Evolutionary conservation across 2,888 invertebrate species (phyloP).

Genomic region (Cryptophagus acutangulus): DNA sequence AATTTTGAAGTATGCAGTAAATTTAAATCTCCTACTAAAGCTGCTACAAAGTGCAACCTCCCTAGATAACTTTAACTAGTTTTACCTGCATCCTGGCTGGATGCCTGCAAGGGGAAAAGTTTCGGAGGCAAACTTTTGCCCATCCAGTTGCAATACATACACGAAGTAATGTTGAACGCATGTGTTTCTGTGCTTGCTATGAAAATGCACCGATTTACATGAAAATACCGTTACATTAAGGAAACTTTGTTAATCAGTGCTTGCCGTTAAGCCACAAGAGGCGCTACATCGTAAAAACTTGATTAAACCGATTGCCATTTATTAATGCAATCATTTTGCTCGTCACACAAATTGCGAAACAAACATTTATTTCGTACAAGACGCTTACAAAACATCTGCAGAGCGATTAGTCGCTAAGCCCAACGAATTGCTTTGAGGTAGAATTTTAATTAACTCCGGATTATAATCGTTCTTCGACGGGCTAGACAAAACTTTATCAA

Average conservation of each 20-base stretch:
- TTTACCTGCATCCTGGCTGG: conserved; percentile 7
- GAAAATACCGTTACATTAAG: conserved; percentile 29
- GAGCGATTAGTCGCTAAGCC: too few species aligned
- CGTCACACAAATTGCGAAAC: too few species aligned
- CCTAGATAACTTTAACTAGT: conserved; percentile 8
- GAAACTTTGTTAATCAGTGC: conserved; percentile 35
- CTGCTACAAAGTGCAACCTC: conserved; percentile 8
- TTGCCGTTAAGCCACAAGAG: conserved; percentile 16
- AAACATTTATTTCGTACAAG: conserved; percentile 19
- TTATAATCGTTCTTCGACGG: conserved; percentile 21
- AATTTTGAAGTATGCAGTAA: conserved; percentile 9
- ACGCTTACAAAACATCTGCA: neutral
- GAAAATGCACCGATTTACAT: conserved; percentile 35
- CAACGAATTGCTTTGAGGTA: too few species aligned
- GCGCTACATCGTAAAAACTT: conserved; percentile 10
- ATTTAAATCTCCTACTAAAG: conserved; percentile 8
- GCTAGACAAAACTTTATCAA: conserved; percentile 72
- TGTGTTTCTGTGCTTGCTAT: conserved; percentile 24
- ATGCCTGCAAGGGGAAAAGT: neutral
- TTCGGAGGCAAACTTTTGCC: conserved; percentile 1
- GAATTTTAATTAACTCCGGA: conserved; percentile 2
- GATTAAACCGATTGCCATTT: conserved; percentile 8
- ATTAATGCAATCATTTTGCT: too few species aligned
- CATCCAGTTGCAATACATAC: neutral
- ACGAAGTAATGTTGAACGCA: conserved; percentile 26